A percentile compares a stretch with the other conserved stretches of the same genome.
These are phyloP conservation scores for Pomacea canaliculata DNA, from an alignment of 2,888 invertebrate genomes.

Conservation along the genomic window DNA sequence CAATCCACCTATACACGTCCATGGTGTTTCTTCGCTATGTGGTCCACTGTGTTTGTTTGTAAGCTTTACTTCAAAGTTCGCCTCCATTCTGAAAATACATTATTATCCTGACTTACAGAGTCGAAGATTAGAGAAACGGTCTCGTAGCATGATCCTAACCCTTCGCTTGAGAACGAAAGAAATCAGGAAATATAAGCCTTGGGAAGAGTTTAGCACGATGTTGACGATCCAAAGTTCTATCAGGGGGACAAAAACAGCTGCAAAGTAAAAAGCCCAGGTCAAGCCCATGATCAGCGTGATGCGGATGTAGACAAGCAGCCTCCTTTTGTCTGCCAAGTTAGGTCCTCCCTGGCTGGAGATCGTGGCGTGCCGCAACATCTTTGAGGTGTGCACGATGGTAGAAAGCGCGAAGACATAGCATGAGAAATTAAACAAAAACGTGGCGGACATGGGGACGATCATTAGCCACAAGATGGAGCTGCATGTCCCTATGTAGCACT, in stretches of 20 bases:
- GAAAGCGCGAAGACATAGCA: constrained; percentile 22
- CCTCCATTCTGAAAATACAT: too few species aligned
- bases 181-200: constrained; percentile 26
- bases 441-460: constrained; percentile 16
- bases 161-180: constrained; percentile 26
- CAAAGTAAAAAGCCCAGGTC: constrained; percentile 27
- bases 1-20: too few species aligned
- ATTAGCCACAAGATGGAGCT: constrained; percentile 2
- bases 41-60: too few species aligned
- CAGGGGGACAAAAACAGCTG: constrained; percentile 31
- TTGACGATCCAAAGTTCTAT: constrained; percentile 29
- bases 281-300: constrained; percentile 31
- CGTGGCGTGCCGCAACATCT: neutral
- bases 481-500: constrained; percentile 27
- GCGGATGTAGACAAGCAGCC: constrained; percentile 22
- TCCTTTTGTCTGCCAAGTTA: neutral
- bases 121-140: neutral
- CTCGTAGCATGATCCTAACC: neutral
- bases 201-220: constrained; percentile 25
- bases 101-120: too few species aligned
- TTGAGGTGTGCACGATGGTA: constrained; percentile 15
- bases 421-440: neutral
- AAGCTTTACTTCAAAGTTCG: too few species aligned
- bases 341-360: neutral
- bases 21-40: too few species aligned